These are phyloP conservation scores for Thaumetopoea pityocampa DNA, from an alignment of 1,140 invertebrate species.

Conservation along the genomic window DNA sequence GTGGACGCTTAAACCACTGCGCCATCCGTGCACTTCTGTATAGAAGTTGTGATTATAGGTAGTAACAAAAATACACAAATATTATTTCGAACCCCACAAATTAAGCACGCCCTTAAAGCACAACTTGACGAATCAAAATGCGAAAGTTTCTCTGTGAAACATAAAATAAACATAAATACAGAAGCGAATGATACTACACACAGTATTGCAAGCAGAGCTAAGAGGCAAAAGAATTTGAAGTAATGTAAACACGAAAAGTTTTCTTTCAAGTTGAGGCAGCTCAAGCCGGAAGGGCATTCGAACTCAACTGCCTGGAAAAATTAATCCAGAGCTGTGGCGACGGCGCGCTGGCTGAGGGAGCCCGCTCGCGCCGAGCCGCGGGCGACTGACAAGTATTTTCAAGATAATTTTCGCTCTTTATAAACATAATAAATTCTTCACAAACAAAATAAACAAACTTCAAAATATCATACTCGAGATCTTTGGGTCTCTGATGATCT, in stretches of 20 bases:
- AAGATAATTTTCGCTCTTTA: slow-evolving; percentile 45
- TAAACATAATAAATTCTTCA: slow-evolving; percentile 48
- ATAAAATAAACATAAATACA: slow-evolving; percentile 56
- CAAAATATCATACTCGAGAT: slow-evolving; percentile 32
- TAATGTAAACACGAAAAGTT: slow-evolving; percentile 72
- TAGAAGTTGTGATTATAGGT: too few relatives aligned
- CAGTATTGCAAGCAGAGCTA: slow-evolving; percentile 60
- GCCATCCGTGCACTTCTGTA: too few relatives aligned
- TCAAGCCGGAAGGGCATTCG: slow-evolving; percentile 64
- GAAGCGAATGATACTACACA: slow-evolving; percentile 54
- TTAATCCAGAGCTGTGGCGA: slow-evolving; percentile 58
- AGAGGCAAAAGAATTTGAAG: slow-evolving; percentile 67
- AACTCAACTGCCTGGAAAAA: slow-evolving; percentile 70
- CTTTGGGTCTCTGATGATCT: too few relatives aligned
- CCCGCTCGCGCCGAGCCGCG: slow-evolving; percentile 30
- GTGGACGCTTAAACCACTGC: too few relatives aligned
- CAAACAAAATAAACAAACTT: slow-evolving; percentile 46
- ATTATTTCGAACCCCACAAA: too few relatives aligned
- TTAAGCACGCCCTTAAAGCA: slow-evolving; percentile 29
- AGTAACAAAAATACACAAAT: slow-evolving; percentile 8
- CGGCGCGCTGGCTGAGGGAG: slow-evolving; percentile 44
- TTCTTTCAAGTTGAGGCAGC: slow-evolving; percentile 67
- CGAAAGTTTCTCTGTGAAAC: slow-evolving; percentile 44
- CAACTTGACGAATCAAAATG: slow-evolving; percentile 39
- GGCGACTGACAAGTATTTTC: slow-evolving; percentile 42